Base-by-base conservation (phyloP, 2,888 invertebrate genomes). In the Epinotia demarniana region DNA sequence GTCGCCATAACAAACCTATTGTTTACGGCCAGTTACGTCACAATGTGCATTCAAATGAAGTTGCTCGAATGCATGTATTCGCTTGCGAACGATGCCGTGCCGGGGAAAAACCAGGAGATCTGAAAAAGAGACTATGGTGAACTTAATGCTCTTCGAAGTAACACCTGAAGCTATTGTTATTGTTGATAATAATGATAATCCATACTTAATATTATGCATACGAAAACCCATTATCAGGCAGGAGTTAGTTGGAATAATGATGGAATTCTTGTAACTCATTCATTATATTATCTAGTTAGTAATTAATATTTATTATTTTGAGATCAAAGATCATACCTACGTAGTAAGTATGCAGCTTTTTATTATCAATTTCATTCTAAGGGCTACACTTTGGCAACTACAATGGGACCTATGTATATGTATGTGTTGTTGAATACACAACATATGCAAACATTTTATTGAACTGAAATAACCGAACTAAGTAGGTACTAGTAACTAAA, bases 1-100 rank as follows among this genome's bases (percentile, higher is more conserved):
- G 79, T 84, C 89, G 87, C 92, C 93, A 92, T 93, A 91, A 90
- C 91, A 90, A 88, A 85, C 83, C 83, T 86, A 87, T 89, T 91
- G 89, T 89, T 86, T 85, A 79, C 69, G 78, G 73, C 70, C 79
- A 77, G 80, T 86, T 85, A 84, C 86, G 86, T 87, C 87, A 88
- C 85, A 84, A 84, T 79, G 61, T 79, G 80, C 85, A 87, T 86
- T 86, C 82, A 85, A 85, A 81, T 82, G 70, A 76, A 75, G 80
- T 79, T 81, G 79, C 77, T 78, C 73, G 75, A 78, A 78, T 23
- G 46, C 13, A 78, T 77, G 80, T 75, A 75, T 76, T 68, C 75
- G 69, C 74, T 76, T 75, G 73, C 75, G 76, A 33, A 43, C 33
- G 55, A 16, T 67, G 67, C 19, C 12, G 49, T 67, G 67, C 19